Conservation (phyloP, 1,140 invertebrate genomes). For the Octopus bimaculoides region DNA sequence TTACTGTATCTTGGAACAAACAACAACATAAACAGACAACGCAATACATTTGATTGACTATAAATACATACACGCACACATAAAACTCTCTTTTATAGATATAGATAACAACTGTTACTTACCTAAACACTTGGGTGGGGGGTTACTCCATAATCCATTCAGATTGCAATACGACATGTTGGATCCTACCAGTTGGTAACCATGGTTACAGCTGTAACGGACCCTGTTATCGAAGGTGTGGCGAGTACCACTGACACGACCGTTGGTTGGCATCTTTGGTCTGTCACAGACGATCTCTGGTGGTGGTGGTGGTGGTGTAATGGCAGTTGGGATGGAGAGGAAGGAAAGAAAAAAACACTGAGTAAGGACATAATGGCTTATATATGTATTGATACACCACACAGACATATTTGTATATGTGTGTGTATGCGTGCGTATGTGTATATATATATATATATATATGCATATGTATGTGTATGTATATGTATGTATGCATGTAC, state of each 20-base stretch:
- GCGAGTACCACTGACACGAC: constrained; percentile 71
- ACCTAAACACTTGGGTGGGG: constrained; percentile 44
- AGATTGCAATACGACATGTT: constrained; percentile 64
- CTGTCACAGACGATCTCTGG: constrained; percentile 86
- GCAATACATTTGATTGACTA: too few species aligned
- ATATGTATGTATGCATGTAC: neutral
- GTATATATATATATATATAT: neutral
- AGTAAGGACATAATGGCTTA: too few species aligned
- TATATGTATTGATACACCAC: too few species aligned
- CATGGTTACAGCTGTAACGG: constrained; percentile 51
- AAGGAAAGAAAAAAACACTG: too few species aligned
- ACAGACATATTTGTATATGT: too few species aligned
- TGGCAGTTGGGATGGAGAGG: too few species aligned
- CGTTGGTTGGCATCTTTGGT: constrained; percentile 76
- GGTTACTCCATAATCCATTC: constrained; percentile 53
- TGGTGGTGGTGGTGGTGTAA: too few species aligned
- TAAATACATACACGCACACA: too few species aligned
- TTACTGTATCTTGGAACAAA: too few species aligned
- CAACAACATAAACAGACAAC: too few species aligned
- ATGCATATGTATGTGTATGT: neutral
- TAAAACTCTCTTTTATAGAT: too few species aligned
- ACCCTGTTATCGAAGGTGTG: constrained; percentile 61
- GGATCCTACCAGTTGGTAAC: constrained; percentile 77
- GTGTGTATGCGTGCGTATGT: neutral
- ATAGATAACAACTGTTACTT: constrained; percentile 1